Base-by-base conservation (phyloP, 2,113 vertebrate species). In the Oceanodroma tethys region DNA sequence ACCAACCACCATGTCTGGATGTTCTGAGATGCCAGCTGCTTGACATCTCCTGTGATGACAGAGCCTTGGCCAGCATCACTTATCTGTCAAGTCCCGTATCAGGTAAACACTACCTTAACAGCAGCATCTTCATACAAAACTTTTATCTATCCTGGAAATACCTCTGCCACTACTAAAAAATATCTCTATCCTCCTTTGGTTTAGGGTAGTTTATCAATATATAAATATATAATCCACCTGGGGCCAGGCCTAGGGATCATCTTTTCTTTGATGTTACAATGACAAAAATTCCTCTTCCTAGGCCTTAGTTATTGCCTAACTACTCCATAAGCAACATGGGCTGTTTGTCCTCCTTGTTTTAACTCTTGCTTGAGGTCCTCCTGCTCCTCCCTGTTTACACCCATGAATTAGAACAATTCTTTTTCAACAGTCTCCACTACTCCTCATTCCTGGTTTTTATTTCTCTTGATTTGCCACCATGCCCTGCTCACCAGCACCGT, bases 401-500 rank as follows among this genome's bases (percentile, higher is more conserved):
- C 7, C 4, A 6, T 3, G 5, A 80, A 72, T 50, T 8, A n/a
- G 52, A 84, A 36, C 4, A 29, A 34, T 36, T 66, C 7, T 18
- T 60, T 80, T 81, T 7, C 25, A 16, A 17, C 83, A 55, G 48
- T 76, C 16, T 32, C 13, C 0, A 0, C 75, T 88, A 30, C 12
- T 79, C 22, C 17, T 43, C 18, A 14, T 40, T 62, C 45, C 38
- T 43, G 6, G 4, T 10, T 90, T 53, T 55, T 9, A 26, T 7
- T 78, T 78, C 50, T 78, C 36, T n/a, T 40, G 32, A 10, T 22
- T 58, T 1, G 2, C 38, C 55, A 40, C 34, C 18, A 5, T 12
- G 22, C 45, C 50, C 40, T 60, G 48, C 29, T 73, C 29, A 76
- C 17, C 32, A 73, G 23, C 11, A 25, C 40, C 0, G 0, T n/a